These are phyloP conservation scores for Pardalotus punctatus DNA, from an alignment of 2,113 vertebrate species.

Conservation along the genomic window DNA sequence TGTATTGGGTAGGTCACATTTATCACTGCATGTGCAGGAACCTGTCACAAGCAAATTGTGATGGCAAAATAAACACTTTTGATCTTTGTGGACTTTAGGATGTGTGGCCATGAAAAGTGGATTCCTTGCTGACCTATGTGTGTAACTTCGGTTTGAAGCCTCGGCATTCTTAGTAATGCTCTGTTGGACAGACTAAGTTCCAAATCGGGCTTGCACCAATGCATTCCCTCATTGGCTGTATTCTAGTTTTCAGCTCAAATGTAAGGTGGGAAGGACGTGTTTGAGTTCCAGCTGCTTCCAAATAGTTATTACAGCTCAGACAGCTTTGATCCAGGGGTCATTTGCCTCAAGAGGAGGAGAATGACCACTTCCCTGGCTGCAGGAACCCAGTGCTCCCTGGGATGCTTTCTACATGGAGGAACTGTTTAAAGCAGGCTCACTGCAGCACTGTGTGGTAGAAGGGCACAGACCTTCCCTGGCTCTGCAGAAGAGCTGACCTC, in stretches of 20 bases:
- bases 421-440: background rate
- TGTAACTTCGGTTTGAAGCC: background rate
- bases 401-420: background rate
- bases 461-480: background rate
- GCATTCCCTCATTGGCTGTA: background rate
- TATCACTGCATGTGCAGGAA: background rate
- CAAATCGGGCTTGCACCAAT: background rate
- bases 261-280: background rate
- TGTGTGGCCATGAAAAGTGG: background rate
- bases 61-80: background rate
- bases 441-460: background rate
- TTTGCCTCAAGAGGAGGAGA: background rate
- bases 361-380: background rate
- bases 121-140: background rate
- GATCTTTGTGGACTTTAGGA: background rate
- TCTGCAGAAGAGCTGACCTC: background rate
- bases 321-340: background rate
- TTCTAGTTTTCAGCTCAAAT: background rate
- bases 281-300: background rate
- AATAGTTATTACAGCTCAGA: background rate
- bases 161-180: background rate
- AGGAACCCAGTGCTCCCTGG: background rate
- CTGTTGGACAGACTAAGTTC: accelerated
- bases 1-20: background rate
- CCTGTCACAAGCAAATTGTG: background rate